These are phyloP conservation scores for Sigmodon hispidus DNA, from an alignment of 2,113 vertebrate genomes.

Conservation along the genomic window DNA sequence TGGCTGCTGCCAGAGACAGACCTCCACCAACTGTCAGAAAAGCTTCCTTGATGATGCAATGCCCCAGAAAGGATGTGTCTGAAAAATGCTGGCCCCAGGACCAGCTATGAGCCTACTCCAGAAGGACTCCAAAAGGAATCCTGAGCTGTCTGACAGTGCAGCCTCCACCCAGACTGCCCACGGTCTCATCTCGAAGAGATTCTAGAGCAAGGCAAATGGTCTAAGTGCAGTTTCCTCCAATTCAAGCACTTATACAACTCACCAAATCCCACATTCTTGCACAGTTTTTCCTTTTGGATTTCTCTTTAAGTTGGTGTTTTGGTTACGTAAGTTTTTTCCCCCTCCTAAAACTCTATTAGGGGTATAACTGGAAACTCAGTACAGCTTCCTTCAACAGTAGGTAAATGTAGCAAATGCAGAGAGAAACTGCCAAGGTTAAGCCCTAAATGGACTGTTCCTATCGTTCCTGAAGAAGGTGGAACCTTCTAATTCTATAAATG, in stretches of 20 bases:
- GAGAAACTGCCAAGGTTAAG: not conserved
- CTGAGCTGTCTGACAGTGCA: fast-evolving
- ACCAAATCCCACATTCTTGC: not conserved
- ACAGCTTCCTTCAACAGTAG: not conserved
- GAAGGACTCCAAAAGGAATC: not conserved
- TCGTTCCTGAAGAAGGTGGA: not conserved
- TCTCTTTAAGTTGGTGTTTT: not conserved
- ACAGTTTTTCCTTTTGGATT: not conserved
- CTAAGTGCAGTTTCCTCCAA: not conserved
- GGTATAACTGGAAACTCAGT: not conserved
- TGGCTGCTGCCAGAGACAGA: not conserved
- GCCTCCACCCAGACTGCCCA: not conserved
- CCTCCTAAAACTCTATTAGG: not conserved
- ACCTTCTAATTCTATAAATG: not conserved
- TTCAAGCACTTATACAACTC: not conserved
- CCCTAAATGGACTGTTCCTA: not conserved
- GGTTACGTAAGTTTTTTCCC: not conserved
- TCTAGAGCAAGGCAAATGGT: not conserved
- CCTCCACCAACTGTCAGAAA: not conserved
- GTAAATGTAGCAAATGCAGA: not conserved
- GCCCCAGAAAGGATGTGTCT: not conserved
- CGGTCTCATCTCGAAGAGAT: not conserved
- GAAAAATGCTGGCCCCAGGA: not conserved
- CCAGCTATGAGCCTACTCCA: not conserved
- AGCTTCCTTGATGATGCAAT: not conserved